These are phyloP conservation scores for Cheilosia soror DNA, from an alignment of 2,888 invertebrate species.

Conservation along the genomic window DNA sequence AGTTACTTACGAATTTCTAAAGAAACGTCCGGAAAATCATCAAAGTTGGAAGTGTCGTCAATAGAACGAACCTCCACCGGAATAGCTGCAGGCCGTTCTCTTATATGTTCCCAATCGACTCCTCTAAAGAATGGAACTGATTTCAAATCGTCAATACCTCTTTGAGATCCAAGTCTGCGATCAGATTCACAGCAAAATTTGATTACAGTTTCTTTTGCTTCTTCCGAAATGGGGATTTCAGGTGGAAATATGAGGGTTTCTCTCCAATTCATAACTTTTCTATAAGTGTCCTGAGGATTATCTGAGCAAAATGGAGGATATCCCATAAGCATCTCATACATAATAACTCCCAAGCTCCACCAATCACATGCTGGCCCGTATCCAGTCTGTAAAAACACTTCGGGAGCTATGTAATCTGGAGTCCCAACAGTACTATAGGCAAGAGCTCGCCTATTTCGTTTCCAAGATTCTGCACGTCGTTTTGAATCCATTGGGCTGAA, in stretches of 20 bases:
- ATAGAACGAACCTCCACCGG: slow-evolving; percentile 99
- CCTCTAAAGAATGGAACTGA: slow-evolving; percentile 96
- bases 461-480: slow-evolving; percentile 99
- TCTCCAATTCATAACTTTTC: slow-evolving; percentile 99
- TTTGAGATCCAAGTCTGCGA: slow-evolving; percentile 93
- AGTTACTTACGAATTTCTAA: slow-evolving; percentile 96
- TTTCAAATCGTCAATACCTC: slow-evolving; percentile 97
- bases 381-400: slow-evolving; percentile 98
- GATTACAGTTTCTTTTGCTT: slow-evolving; percentile 96
- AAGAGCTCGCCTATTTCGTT: slow-evolving; percentile 96
- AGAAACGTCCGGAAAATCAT: slow-evolving; percentile 99
- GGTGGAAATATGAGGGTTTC: slow-evolving; percentile 99
- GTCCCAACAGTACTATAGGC: slow-evolving; percentile 98
- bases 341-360: slow-evolving; percentile 99
- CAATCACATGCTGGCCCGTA: slow-evolving; percentile 99
- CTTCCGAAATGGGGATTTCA: slow-evolving; percentile 99
- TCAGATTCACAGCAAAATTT: slow-evolving; percentile 99
- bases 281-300: slow-evolving; percentile 85
- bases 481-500: slow-evolving; percentile 97
- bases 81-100: slow-evolving; percentile 99
- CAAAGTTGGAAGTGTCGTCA: slow-evolving; percentile 99
- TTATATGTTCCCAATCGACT: slow-evolving; percentile 99
- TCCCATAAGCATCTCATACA: slow-evolving; percentile 99
- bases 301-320: slow-evolving; percentile 99
- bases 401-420: slow-evolving; percentile 99